Evolutionary conservation across 2,888 invertebrate species (phyloP), one percentile per base, ranked within the genome.

Genomic region (Chloromyia formosa): DNA sequence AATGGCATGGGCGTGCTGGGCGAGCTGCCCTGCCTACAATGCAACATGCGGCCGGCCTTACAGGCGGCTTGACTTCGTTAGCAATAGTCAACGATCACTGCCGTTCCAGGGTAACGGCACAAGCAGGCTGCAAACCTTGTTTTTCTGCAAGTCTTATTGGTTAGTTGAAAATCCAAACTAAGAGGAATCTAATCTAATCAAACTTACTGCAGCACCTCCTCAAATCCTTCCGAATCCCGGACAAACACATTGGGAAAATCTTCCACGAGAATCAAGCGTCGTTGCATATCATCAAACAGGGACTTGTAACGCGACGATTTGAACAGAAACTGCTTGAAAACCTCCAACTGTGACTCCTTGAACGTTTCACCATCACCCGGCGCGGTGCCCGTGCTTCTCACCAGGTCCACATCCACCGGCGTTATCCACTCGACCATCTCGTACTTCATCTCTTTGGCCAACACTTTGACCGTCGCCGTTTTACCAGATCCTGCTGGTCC

Each of bases 401-500:
- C 88, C 76, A 88, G 86, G 74, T 90, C 89, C 79, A 89, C 89
- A 83, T 93, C 93, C 10, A 91, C 79, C 4, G 95, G 95, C 79
- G 93, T 94, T 23, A 91, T 89, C 96, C 96, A 96, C 84, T 96
- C 95, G 35, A 87, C 86, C 54, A 88, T 79, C 60, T 83, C 82
- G 68, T 80, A 84, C 2, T 79, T 78, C 77, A 91, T 83, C 79
- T 91, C 89, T 73, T 88, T 87, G 45, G 93, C 92, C 10, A 95
- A 79, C 9, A 90, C 87, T 75, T 87, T 88, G 0, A 95, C 79
- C 0, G 94, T 90, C 0, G 90, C 88, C 0, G 95, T 93, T 86
- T 96, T 96, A 0, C 95, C 95, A 81, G 90, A 89, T 0, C 96
- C 96, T 0, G 95, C 89, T 22, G 96, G 94, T 0, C 96, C 96